phyloP scores from a whole-genome alignment of 2,888 invertebrate species.

The Drosophila villosipedis region DNA sequence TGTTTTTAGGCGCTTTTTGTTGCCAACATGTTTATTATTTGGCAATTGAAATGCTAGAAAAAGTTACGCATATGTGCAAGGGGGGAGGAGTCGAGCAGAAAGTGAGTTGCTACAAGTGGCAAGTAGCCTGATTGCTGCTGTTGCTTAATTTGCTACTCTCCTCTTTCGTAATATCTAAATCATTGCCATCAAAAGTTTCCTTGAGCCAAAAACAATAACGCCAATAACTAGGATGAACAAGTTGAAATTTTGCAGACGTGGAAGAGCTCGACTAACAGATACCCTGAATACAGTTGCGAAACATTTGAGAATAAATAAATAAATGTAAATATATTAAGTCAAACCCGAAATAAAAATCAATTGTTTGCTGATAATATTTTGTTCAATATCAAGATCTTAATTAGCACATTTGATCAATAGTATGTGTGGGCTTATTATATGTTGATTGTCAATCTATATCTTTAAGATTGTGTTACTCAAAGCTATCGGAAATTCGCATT shows the following conservation, averaged over 20 bases:
- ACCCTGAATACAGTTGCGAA: not conserved
- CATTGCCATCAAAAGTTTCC: constrained; percentile 55
- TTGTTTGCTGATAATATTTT: not conserved
- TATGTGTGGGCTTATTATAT: not conserved
- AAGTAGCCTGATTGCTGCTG: constrained; percentile 39
- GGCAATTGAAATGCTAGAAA: constrained; percentile 76
- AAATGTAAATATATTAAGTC: not conserved
- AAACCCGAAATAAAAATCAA: not conserved
- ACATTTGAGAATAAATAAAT: not conserved
- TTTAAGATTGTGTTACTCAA: too few relatives aligned
- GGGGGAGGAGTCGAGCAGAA: not conserved
- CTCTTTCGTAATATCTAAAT: constrained; percentile 54
- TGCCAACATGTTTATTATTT: constrained; percentile 76
- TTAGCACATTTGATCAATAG: not conserved
- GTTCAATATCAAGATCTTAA: not conserved
- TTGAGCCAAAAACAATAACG: constrained; percentile 24
- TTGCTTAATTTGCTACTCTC: constrained; percentile 45
- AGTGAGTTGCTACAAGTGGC: constrained; percentile 6
- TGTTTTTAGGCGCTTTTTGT: constrained; percentile 60
- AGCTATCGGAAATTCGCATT: too few relatives aligned
- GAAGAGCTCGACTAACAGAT: not conserved
- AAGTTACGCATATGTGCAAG: constrained; percentile 53
- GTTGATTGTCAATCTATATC: too few relatives aligned
- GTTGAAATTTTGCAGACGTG: constrained; percentile 1
- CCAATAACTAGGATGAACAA: constrained; percentile 21